Conservation (phyloP, 2,888 invertebrate genomes). For the Lasiommata megera region DNA sequence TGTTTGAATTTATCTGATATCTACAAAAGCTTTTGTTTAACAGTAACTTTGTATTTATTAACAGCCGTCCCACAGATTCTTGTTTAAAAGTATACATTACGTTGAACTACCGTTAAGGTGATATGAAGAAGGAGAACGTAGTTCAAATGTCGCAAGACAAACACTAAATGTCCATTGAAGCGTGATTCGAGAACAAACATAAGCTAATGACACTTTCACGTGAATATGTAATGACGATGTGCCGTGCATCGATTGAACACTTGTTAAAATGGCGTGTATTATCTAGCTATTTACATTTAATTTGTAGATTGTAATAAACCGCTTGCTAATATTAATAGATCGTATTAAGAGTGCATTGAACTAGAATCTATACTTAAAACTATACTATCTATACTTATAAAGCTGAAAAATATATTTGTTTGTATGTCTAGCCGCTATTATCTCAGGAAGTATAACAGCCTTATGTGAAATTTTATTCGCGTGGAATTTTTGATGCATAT, state of each 20-base stretch:
- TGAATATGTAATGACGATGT: constrained; percentile 16
- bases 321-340: neutral
- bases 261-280: constrained; percentile 6
- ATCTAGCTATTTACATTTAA: constrained; percentile 7
- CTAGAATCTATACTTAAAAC: neutral
- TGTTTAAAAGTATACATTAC: too few species aligned
- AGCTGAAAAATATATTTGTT: too few species aligned
- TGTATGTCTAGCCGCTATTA: too few species aligned
- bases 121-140: constrained; percentile 25
- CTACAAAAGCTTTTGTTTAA: too few species aligned
- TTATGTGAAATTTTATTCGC: too few species aligned
- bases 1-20: too few species aligned
- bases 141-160: constrained; percentile 30
- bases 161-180: constrained; percentile 15
- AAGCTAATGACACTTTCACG: constrained; percentile 31
- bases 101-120: constrained; percentile 14
- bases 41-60: too few species aligned
- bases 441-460: too few species aligned
- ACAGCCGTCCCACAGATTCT: too few species aligned
- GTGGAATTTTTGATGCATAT: too few species aligned
- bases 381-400: neutral
- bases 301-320: neutral
- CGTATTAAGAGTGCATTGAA: neutral
- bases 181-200: constrained; percentile 21
- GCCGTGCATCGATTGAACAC: constrained; percentile 5